Evolutionary conservation across 2,797 vertebrate species (phyloP).

Genomic region (Pelodytes ibericus): DNA sequence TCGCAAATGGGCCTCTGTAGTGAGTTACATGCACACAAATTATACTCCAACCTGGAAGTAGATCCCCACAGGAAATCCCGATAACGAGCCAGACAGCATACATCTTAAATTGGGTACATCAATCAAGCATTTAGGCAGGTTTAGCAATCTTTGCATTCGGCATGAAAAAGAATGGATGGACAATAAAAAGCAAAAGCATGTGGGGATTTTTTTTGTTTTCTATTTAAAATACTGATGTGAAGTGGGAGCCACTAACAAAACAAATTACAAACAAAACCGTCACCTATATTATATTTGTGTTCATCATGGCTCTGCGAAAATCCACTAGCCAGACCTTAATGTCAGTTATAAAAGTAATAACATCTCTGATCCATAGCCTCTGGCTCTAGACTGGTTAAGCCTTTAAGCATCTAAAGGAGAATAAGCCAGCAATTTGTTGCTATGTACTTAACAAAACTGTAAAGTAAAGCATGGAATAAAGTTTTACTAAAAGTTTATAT

Average conservation of each 20-base stretch:
- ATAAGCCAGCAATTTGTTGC: too few relatives aligned
- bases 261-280: too few relatives aligned
- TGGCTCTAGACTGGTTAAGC: too few relatives aligned
- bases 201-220: not conserved
- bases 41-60: conserved; percentile 38
- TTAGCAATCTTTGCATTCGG: conserved; percentile 41
- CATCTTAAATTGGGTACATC: conserved; percentile 49
- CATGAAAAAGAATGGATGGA: conserved; percentile 27
- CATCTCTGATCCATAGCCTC: too few relatives aligned
- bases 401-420: too few relatives aligned
- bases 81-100: conserved; percentile 34
- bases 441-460: too few relatives aligned
- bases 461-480: too few relatives aligned
- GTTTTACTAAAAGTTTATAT: too few relatives aligned
- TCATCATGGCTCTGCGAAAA: too few relatives aligned
- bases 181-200: conserved; percentile 4
- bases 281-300: too few relatives aligned
- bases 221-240: not conserved
- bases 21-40: conserved; percentile 48
- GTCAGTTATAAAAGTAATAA: too few relatives aligned
- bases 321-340: too few relatives aligned
- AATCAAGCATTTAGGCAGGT: conserved; percentile 43
- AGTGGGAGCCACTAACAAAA: not conserved
- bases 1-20: conserved; percentile 28
- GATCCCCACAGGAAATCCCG: conserved; percentile 22